Evolutionary conservation across 1,140 invertebrate species (phyloP), one percentile per base, ranked within the genome.

Genomic region (Charaxes varanes): DNA sequence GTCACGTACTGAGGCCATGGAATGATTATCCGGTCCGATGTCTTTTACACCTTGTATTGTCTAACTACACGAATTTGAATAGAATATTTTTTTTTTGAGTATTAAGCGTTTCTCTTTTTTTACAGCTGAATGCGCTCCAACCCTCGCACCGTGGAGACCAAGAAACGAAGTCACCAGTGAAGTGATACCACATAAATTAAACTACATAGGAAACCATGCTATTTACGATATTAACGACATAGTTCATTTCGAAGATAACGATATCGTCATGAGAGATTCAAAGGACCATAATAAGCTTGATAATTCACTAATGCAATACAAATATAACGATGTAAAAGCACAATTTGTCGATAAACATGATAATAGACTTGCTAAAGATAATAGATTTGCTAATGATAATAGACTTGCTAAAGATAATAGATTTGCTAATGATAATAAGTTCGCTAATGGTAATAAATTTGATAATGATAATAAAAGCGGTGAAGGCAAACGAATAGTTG

Each of bases 81-180:
- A n/a, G n/a, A n/a, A n/a, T n/a, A n/a, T n/a, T n/a, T n/a, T n/a
- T n/a, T n/a, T n/a, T n/a, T n/a, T n/a, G n/a, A n/a, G n/a, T n/a
- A n/a, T n/a, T n/a, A n/a, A n/a, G n/a, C n/a, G n/a, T n/a, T n/a
- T n/a, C n/a, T n/a, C n/a, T n/a, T n/a, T 62, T 66, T 31, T 88
- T 87, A 36, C 88, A 97, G 95, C 91, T 74, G 94, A 96, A 85
- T 98, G 96, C 71, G 93, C 91, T 17, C 78, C 78, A 37, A 76
- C 78, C 0, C 52, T 82, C 2, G 62, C 73, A 2, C 69, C 73
- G 1, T 82, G 74, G 78, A 64, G 57, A 22, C 64, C 73, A 8
- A 46, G 10, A 8, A 58, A 33, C 10, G 67, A 74, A 51, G 61
- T 63, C 0, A 82, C 74, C 12, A 82, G 62, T 11, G 63, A 77